A percentile compares a stretch with the other conserved stretches of the same genome.
These are phyloP conservation scores for Erebia ligea DNA, from an alignment of 2,888 invertebrate species.

Conservation along the genomic window DNA sequence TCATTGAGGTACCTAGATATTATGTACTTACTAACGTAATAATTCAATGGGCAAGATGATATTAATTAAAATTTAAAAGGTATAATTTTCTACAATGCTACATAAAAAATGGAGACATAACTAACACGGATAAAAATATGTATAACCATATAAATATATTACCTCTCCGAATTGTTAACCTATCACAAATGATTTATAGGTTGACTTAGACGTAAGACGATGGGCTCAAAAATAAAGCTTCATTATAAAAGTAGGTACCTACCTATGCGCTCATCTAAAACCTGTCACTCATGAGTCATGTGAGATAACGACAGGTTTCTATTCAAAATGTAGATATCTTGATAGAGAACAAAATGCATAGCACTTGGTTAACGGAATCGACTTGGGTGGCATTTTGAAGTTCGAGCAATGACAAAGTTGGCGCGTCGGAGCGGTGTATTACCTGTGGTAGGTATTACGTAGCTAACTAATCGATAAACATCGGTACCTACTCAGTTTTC, in stretches of 20 bases:
- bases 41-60: too few relatives aligned
- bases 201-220: background rate
- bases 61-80: too few relatives aligned
- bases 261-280: conserved; percentile 29
- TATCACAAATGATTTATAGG: conserved; percentile 26
- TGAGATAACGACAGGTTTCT: conserved; percentile 23
- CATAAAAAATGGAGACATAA: background rate
- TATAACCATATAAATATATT: background rate
- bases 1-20: too few relatives aligned
- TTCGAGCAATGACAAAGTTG: conserved; percentile 69
- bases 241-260: conserved; percentile 24
- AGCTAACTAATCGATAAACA: conserved; percentile 57
- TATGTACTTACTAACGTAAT: too few relatives aligned
- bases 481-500: conserved; percentile 51
- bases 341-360: conserved; percentile 26
- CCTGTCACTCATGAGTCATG: conserved; percentile 23
- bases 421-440: conserved; percentile 47
- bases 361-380: conserved; percentile 47
- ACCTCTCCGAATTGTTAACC: conserved; percentile 9
- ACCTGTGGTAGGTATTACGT: conserved; percentile 30
- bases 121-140: too few relatives aligned
- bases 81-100: background rate
- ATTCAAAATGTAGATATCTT: conserved; percentile 24
- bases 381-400: conserved; percentile 72
- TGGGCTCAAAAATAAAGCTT: conserved; percentile 22